Base-by-base conservation (phyloP, 2,113 vertebrate species). In the Isichthys henryi region DNA sequence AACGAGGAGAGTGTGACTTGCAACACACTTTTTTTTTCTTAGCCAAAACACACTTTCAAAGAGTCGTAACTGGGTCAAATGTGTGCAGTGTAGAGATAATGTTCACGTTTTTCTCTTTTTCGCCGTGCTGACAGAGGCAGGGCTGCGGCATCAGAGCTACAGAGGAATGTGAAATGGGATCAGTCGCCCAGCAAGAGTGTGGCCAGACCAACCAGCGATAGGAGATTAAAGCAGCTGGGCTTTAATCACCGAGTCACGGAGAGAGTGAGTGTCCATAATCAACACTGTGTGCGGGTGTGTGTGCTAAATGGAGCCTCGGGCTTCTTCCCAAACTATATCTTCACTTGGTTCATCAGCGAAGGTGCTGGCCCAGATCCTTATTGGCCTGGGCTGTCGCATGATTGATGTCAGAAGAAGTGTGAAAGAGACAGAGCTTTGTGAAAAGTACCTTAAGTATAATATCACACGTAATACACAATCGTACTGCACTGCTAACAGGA, bases 31-130 rank as follows among this genome's bases (percentile, higher is more conserved):
- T 48, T 46, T 48, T 90, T 88, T 50, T 89, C 31, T 88, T 90
- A 91, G 90, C 48, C 89, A 46, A 88, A 88, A 43, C 90, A 89
- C 27, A 49, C 88, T 87, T 88, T 83, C 19, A 82, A 56, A 86
- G 85, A 88, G 58, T 82, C 48, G 88, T 91, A 91, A 93, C 53
- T 92, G 90, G 92, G 91, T 91, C 92, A 92, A 50, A 89, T 90
- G 87, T 92, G 89, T 91, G 91, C 89, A 86, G 89, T 88, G 89
- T 53, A 86, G 46, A 91, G 90, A 92, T 92, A 92, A 91, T 91
- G 90, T 52, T 83, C 89, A 53, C 6, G 17, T 80, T 50, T 50
- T 66, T 87, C 62, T 70, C n/a, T 31, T 80, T 90, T 90, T 89
- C 82, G 90, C 88, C 90, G 53, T 84, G 86, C 62, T 82, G 88